These are phyloP conservation scores for Phallusia fumigata DNA, from an alignment of 23 tunicate species.

Conservation along the genomic window DNA sequence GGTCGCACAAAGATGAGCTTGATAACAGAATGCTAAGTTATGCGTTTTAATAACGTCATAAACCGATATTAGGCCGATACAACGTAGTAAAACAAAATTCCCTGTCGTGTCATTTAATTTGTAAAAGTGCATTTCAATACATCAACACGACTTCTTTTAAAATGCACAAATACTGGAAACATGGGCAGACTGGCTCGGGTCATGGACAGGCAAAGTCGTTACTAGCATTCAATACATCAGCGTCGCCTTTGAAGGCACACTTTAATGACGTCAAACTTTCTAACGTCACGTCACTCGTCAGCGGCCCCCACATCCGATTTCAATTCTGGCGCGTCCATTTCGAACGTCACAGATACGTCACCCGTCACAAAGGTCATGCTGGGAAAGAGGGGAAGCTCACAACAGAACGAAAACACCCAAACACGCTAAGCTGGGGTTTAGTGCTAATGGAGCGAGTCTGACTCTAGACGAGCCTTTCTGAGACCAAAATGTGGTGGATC, in stretches of 20 bases:
- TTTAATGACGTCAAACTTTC: not conserved
- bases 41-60: too few species aligned
- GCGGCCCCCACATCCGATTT: not conserved
- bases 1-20: too few species aligned
- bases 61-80: too few species aligned
- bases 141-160: too few species aligned
- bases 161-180: too few species aligned
- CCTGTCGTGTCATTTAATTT: too few species aligned
- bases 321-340: constrained; percentile 1
- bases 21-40: too few species aligned
- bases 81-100: too few species aligned
- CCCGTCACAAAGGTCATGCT: too few species aligned
- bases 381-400: not conserved
- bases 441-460: not conserved
- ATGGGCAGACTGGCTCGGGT: not conserved
- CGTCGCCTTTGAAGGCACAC: not conserved
- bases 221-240: not conserved
- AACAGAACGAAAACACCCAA: not conserved
- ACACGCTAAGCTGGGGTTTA: not conserved
- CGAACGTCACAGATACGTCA: not conserved
- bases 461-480: not conserved
- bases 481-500: not conserved
- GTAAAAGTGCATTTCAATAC: too few species aligned
- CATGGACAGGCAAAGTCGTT: not conserved
- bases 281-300: not conserved